Base-by-base conservation (phyloP, 2,888 invertebrate genomes). In the Erannis defoliaria region DNA sequence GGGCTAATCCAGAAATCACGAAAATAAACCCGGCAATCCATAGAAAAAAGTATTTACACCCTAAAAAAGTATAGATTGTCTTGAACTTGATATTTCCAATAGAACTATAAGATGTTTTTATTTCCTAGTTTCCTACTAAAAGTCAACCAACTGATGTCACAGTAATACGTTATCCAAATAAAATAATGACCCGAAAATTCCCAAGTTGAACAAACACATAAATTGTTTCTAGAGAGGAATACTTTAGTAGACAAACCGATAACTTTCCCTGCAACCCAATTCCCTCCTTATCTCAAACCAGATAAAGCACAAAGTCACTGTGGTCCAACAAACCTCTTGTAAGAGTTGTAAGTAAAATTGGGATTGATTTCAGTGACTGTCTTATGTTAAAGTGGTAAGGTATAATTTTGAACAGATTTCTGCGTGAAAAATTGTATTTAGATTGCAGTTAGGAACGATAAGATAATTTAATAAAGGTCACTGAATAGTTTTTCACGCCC, bases 191-290 rank as follows among this genome's bases (percentile, higher is more conserved):
- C 79, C 78, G 55, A 83, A 84, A 87, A 84, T 76, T 83, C 82
- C 76, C 72, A 79, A 84, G 78, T 84, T 83, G 77, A 78, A 78
- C 82, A 86, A 88, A 86, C 87, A 88, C 84, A 88, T 88, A 88
- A 88, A 88, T 87, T 87, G 81, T 85, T 82, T 81, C 73, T 75
- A 76, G 80, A 76, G 73, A 77, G 81, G 80, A 81, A 85, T 84
- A 80, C 80, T 82, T 83, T 77, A 75, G 72, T 67, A 62, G 67
- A 74, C 69, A 70, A 74, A 77, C 76, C 74, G 76, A 79, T 81
- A 82, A 79, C 75, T 79, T 76, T 72, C 45, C 26, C 45, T 48
- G 19, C 72, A 55, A 62, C 37, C 57, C 37, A 69, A 68, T 68
- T 67, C 64, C 57, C 58, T 68, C 75, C 72, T 68, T 80, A 76